phyloP scores from a whole-genome alignment of 2,113 vertebrate genomes.

The Vidua chalybeata region DNA sequence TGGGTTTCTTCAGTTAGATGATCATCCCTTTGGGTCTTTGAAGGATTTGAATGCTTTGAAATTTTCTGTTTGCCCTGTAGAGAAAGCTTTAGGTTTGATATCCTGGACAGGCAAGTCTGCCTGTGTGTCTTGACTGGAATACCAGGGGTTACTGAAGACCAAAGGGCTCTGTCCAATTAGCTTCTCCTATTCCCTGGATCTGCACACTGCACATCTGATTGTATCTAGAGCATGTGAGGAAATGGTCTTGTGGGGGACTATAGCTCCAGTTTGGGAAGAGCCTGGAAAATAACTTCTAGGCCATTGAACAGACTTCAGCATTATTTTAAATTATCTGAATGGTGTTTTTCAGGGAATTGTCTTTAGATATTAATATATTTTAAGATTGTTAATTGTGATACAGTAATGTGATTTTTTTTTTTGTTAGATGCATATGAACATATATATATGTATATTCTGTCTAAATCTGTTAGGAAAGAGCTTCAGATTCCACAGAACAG shows the following conservation, averaged over 20 bases:
- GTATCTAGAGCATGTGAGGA: rapidly evolving
- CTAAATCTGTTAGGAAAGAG: background rate
- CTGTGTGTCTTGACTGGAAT: background rate
- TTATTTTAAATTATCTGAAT: background rate
- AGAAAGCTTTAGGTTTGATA: background rate
- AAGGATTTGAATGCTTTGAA: background rate
- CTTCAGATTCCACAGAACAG: background rate
- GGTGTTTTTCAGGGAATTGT: background rate
- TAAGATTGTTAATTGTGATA: background rate
- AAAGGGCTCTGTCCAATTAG: background rate
- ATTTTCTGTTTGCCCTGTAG: background rate
- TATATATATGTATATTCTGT: background rate
- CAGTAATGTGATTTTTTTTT: background rate
- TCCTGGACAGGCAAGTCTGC: background rate
- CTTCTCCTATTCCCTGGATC: background rate
- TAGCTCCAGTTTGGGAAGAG: background rate
- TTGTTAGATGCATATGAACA: background rate
- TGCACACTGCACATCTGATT: background rate
- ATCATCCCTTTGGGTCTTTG: background rate
- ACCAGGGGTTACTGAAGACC: background rate
- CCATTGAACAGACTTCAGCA: background rate
- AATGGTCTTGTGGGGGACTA: too few relatives aligned
- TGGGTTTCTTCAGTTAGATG: background rate
- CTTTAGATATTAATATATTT: background rate
- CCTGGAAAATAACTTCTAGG: background rate